A percentile compares a stretch with the other conserved stretches of the same genome.
These are phyloP conservation scores for Laticauda laticaudata DNA, from an alignment of 2,113 vertebrate species.

Conservation along the genomic window DNA sequence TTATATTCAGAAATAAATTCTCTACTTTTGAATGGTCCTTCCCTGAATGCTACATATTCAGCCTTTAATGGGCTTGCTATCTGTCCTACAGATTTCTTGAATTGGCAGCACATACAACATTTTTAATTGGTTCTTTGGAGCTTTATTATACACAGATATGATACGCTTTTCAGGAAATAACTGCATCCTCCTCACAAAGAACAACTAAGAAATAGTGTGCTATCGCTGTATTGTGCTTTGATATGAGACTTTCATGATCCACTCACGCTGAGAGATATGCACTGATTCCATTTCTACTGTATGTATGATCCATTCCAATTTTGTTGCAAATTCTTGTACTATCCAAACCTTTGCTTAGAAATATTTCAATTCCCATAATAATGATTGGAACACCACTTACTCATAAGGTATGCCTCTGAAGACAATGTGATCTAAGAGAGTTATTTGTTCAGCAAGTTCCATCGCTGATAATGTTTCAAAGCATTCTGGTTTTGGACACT, in stretches of 20 bases:
- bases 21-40: not conserved
- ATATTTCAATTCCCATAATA: conserved; percentile 1
- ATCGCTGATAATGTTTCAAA: conserved; percentile 93
- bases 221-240: not conserved
- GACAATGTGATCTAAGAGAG: conserved; percentile 90
- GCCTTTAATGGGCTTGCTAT: not conserved
- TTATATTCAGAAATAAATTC: not conserved
- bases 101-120: not conserved
- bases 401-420: conserved; percentile 97
- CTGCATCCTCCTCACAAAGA: not conserved
- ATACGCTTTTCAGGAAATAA: not conserved
- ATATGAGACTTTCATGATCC: conserved; percentile 14
- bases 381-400: conserved; percentile 73
- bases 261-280: not conserved
- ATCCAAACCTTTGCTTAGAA: not conserved
- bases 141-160: not conserved
- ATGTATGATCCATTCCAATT: not conserved
- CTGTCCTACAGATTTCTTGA: not conserved
- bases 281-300: not conserved
- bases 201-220: not conserved
- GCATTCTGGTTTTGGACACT: conserved; percentile 84
- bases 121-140: not conserved
- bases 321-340: not conserved
- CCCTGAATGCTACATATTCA: not conserved
- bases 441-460: conserved; percentile 97